Evolutionary conservation across 2,888 invertebrate species (phyloP).

Genomic region (Drosophila nr. medialis): DNA sequence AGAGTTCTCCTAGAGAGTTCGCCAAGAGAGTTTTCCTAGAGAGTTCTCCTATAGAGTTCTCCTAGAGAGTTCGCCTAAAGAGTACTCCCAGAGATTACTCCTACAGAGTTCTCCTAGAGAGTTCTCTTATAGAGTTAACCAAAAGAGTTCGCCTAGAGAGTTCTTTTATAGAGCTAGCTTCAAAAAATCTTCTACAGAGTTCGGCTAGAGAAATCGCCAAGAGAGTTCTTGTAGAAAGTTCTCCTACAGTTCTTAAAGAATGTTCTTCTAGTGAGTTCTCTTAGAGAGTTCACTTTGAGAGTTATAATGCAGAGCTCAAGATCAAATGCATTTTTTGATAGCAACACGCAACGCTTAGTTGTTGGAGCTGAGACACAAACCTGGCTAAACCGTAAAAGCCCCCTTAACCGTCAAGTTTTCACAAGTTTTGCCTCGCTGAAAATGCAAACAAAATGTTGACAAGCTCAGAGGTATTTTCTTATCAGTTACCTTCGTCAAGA

Average conservation of each 20-base stretch:
- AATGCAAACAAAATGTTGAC: conserved; percentile 32
- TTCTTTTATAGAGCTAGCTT: background rate
- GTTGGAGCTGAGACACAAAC: conserved; percentile 54
- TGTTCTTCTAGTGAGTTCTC: background rate
- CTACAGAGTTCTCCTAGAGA: background rate
- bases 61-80: no score
- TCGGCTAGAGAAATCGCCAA: background rate
- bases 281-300: background rate
- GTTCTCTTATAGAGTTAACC: no score
- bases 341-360: background rate
- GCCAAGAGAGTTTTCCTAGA: background rate
- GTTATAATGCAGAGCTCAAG: conserved; percentile 32
- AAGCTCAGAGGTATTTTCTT: conserved; percentile 33
- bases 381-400: conserved; percentile 24
- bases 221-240: background rate
- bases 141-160: background rate
- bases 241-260: background rate
- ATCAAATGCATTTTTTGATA: conserved; percentile 12
- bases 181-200: no score
- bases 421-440: conserved; percentile 15
- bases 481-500: conserved; percentile 52
- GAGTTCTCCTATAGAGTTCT: background rate
- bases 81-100: no score
- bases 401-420: conserved; percentile 7
- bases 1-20: background rate